Percentiles rank a stretch among this genome's conserved stretches.
phyloP scores from a whole-genome alignment of 92 coral and sea anemone genomes.

The Parazoanthus darwini region DNA sequence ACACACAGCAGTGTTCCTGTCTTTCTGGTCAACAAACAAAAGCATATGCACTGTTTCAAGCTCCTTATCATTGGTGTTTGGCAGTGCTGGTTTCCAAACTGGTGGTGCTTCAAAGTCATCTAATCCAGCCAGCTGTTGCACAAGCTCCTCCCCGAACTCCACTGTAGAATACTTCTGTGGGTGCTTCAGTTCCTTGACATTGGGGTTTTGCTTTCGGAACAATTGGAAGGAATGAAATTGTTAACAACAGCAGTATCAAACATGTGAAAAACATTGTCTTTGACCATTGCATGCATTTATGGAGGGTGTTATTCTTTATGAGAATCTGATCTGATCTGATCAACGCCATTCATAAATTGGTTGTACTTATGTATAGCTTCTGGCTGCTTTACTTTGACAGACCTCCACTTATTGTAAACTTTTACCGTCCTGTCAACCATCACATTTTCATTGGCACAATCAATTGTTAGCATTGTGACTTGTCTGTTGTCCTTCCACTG shows the following conservation, averaged over 20 bases:
- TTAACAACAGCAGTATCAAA: not conserved
- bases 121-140: slow-evolving; percentile 39
- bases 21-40: not conserved
- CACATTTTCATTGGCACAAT: slow-evolving; percentile 51
- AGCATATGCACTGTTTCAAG: slow-evolving; percentile 8
- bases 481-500: slow-evolving; percentile 61
- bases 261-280: not conserved
- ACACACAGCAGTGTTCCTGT: slow-evolving; percentile 38
- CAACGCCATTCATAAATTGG: slow-evolving; percentile 37
- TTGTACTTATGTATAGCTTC: slow-evolving; percentile 47
- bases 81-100: not conserved
- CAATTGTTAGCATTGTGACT: slow-evolving; percentile 53
- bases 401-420: slow-evolving; percentile 35
- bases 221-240: slow-evolving; percentile 29
- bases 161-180: too few relatives aligned
- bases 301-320: slow-evolving; percentile 38
- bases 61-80: not conserved
- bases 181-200: too few relatives aligned
- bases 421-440: slow-evolving; percentile 42
- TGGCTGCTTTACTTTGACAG: slow-evolving; percentile 53
- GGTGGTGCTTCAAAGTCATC: slow-evolving; percentile 41
- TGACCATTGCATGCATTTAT: slow-evolving; percentile 7
- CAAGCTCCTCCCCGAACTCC: too few relatives aligned
- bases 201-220: slow-evolving; percentile 11
- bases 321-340: slow-evolving; percentile 14